phyloP scores from a whole-genome alignment of 2,888 invertebrate genomes.

The Phytoseiulus persimilis region DNA sequence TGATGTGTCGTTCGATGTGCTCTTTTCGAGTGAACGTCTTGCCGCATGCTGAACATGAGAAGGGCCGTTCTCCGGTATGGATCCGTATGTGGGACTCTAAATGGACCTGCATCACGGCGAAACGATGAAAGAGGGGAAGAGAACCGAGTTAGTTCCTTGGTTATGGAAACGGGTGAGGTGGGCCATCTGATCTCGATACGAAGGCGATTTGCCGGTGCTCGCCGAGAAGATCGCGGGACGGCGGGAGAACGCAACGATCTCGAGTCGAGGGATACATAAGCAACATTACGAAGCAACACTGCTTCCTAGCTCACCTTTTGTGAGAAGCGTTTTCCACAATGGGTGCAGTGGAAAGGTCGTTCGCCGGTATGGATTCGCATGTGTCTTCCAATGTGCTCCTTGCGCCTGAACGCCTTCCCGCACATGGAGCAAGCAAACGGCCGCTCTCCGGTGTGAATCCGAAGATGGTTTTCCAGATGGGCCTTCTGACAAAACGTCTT shows the following conservation, averaged over 20 bases:
- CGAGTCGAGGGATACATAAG: no score
- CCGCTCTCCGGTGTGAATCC: slow-evolving; percentile 42
- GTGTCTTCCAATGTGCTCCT: slow-evolving; percentile 36
- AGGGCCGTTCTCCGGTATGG: slow-evolving; percentile 51
- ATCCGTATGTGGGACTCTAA: slow-evolving; percentile 49
- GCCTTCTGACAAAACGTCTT: slow-evolving; percentile 42
- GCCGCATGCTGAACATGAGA: slow-evolving; percentile 49
- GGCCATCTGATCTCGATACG: no score
- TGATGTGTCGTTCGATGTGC: slow-evolving; percentile 50
- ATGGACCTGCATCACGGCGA: slow-evolving; percentile 42
- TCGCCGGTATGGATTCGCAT: slow-evolving; percentile 39
- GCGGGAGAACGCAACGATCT: no score
- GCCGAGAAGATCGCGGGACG: no score
- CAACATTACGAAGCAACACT: no score
- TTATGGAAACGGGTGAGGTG: neutral
- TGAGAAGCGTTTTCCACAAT: slow-evolving; percentile 37
- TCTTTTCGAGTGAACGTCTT: slow-evolving; percentile 51
- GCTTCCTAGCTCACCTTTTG: slow-evolving; percentile 23
- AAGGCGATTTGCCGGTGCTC: no score
- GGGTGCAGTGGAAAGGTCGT: slow-evolving; percentile 36
- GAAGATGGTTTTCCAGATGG: slow-evolving; percentile 42
- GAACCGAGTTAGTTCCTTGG: neutral
- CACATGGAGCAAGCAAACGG: slow-evolving; percentile 43
- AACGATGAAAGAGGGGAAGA: slow-evolving; percentile 47
- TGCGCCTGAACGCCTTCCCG: slow-evolving; percentile 42